Evolutionary conservation across 2,888 invertebrate species (phyloP), one percentile per base, ranked within the genome.

Genomic region (Troides aeacus): DNA sequence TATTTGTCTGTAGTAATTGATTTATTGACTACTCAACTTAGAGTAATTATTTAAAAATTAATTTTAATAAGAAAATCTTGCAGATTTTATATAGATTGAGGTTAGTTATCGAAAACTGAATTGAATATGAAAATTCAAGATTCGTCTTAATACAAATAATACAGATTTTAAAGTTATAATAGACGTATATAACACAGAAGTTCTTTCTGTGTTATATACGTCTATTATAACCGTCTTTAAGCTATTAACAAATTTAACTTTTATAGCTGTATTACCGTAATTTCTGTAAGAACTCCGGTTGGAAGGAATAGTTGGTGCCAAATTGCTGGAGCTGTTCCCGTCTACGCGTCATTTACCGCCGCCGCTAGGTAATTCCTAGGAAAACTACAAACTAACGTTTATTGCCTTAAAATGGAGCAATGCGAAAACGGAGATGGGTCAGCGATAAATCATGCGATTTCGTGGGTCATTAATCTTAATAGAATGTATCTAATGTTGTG

Each of bases 271-370:
- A 53, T 53, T 53, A 53, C 53, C 42, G 24, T 18, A 67, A 30
- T 15, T 64, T 59, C 62, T 42, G 3, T 10, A 50, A 46, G 21
- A 62, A 66, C 57, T 63, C 39, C 3, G 50, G 62, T 50, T 21
- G 62, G 82, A 80, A 78, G 78, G 78, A 73, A 73, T 76, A 76
- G 80, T 81, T 79, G 83, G 82, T 91, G 91, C 91, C 92, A 92
- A 92, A 90, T 92, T 88, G 90, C 89, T 83, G 46, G 46, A 76
- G 72, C 81, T 80, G 84, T 84, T 86, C 85, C 86, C 82, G 84
- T 85, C 81, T 81, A 89, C 89, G 90, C 87, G 85, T 90, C 90
- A 90, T 90, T 91, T 90, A 89, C 80, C 77, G 74, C 77, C 67
- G 79, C 78, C 77, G 79, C 62, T 70, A 70, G 70, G 66, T 70